Evolutionary conservation across 2,888 invertebrate genomes (phyloP).

Genomic region (Oconnorella tubifera): DNA sequence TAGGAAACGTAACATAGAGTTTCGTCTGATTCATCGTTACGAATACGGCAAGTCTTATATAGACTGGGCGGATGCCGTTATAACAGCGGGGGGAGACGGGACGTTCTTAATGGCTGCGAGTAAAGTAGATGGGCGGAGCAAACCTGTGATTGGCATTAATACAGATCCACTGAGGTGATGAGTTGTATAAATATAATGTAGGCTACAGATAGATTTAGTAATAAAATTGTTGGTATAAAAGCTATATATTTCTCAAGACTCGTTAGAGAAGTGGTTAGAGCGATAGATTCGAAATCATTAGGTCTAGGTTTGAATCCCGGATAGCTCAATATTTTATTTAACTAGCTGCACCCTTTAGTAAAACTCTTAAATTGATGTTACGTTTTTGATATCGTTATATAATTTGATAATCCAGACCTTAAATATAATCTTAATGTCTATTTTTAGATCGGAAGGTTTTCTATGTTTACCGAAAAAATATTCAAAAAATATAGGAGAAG

Average conservation of each 20-base stretch:
- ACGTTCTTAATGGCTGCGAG: conserved; percentile 92
- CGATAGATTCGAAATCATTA: no score
- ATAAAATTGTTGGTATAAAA: neutral
- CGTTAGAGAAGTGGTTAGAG: no score
- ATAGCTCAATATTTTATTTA: no score
- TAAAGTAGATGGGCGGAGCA: conserved; percentile 69
- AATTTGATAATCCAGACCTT: no score
- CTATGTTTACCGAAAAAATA: conserved; percentile 83
- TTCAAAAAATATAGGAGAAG: conserved; percentile 73
- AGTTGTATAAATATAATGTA: no score
- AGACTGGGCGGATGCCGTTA: conserved; percentile 77
- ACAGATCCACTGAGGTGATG: conserved; percentile 75
- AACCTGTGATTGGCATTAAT: conserved; percentile 95
- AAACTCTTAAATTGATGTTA: no score
- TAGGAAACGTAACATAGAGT: conserved; percentile 74
- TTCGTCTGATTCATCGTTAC: conserved; percentile 59
- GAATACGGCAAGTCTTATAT: conserved; percentile 68
- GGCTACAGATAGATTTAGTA: neutral
- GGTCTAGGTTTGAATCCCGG: no score
- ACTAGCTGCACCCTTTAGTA: no score
- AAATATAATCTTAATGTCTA: no score
- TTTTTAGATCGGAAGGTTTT: conserved; percentile 78
- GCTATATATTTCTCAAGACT: neutral
- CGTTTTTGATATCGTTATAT: no score
- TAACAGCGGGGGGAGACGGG: conserved; percentile 83